Conservation (phyloP, 2,888 invertebrate species). For the Cerastis rubricosa region DNA sequence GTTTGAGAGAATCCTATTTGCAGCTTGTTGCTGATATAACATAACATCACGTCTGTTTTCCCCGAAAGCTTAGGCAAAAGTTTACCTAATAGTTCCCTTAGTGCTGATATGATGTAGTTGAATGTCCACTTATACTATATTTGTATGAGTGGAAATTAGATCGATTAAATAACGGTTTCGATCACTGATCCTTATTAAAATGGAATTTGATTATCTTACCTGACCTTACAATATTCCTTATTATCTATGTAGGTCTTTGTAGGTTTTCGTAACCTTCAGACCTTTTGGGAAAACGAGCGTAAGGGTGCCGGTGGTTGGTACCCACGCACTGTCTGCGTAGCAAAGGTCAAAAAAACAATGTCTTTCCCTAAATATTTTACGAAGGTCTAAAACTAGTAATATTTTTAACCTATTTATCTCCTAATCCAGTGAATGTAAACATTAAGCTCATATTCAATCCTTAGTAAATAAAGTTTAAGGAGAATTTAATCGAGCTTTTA, state of each 20-base stretch:
- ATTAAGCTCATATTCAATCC: not conserved
- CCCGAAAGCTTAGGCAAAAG: not conserved
- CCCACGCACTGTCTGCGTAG: not conserved
- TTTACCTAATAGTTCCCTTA: not conserved
- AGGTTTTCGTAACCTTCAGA: slow-evolving; percentile 21
- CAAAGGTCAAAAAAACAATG: slow-evolving; percentile 13
- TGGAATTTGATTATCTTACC: slow-evolving; percentile 4
- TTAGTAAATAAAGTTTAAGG: not conserved
- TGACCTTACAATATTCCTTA: not conserved
- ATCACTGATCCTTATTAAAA: slow-evolving; percentile 9
- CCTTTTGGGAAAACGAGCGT: slow-evolving; percentile 47
- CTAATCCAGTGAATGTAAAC: not conserved
- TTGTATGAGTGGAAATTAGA: no score
- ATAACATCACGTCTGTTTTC: not conserved
- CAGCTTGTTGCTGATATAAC: slow-evolving; percentile 2
- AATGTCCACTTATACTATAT: no score
- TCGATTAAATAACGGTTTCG: no score
- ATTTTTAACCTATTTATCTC: not conserved
- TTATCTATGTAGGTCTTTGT: not conserved
- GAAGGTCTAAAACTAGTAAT: not conserved
- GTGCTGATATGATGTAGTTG: not conserved
- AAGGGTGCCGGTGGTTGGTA: not conserved
- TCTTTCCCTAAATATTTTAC: slow-evolving; percentile 10
- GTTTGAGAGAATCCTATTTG: slow-evolving; percentile 25
- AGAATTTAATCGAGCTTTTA: not conserved